Percentiles rank a stretch among this genome's conserved stretches.
These are phyloP conservation scores for Lacerta viridis DNA, from an alignment of 2,797 vertebrate genomes.

Conservation along the genomic window DNA sequence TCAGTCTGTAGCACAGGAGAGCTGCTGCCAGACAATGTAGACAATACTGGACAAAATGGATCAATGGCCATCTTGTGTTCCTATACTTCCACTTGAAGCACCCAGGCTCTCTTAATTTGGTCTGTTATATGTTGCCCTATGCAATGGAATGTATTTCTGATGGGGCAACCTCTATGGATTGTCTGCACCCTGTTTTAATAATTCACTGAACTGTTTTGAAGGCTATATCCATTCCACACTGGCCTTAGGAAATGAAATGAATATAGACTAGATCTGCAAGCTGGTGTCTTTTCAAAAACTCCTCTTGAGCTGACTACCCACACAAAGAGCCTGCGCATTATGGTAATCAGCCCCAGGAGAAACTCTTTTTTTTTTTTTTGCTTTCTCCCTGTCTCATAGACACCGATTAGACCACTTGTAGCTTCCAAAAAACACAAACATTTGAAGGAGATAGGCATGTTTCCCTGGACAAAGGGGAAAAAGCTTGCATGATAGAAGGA, in stretches of 20 bases:
- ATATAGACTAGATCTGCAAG: slow-evolving; percentile 30
- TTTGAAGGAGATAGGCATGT: slow-evolving; percentile 37
- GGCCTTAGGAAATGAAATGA: slow-evolving; percentile 30
- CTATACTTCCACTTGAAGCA: background rate
- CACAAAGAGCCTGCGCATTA: slow-evolving; percentile 48
- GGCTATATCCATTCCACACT: slow-evolving; percentile 12
- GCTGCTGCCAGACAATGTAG: no score
- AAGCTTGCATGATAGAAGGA: background rate
- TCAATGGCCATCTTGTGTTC: no score
- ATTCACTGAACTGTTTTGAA: slow-evolving; percentile 31
- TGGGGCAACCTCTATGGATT: background rate
- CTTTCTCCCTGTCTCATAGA: background rate
- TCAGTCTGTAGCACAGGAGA: no score
- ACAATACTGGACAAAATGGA: no score
- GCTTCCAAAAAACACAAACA: slow-evolving; percentile 30
- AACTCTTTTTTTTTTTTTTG: background rate
- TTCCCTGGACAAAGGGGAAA: background rate
- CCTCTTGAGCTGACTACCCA: slow-evolving; percentile 28
- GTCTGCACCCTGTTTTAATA: background rate
- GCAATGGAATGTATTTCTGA: slow-evolving; percentile 1
- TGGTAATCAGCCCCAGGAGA: slow-evolving; percentile 37
- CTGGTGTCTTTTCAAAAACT: slow-evolving; percentile 27
- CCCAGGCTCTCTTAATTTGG: background rate
- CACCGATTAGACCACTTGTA: slow-evolving; percentile 23
- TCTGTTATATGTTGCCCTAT: background rate